Base-by-base conservation (phyloP, 2,113 vertebrate genomes). In the Vimba vimba region DNA sequence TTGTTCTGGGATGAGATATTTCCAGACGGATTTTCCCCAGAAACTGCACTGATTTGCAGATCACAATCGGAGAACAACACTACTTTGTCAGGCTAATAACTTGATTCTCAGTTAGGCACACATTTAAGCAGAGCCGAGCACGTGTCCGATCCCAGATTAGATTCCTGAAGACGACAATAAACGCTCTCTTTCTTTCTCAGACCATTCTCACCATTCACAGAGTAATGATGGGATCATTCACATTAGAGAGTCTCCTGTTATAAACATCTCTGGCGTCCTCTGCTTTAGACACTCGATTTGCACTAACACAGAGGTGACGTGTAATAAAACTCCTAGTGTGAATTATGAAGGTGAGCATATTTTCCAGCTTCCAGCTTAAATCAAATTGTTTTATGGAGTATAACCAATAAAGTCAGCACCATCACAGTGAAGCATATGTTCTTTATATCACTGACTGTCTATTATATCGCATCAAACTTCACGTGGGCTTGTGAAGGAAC, bases 81-180 rank as follows among this genome's bases (percentile, higher is more conserved):
- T 17, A 81, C 25, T 25, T 60, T 79, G 83, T 68, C 86, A 50
- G 62, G 79, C 79, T 84, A 89, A 91, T 91, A 87, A 86, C 83
- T 83, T 88, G 86, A 89, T 88, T 87, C 57, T 66, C 59, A 47
- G 64, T 88, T 75, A 88, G 90, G 85, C 75, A 68, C 87, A 83
- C 76, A 88, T 82, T 57, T 45, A 86, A 79, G n/a, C 77, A 88
- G 87, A 21, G 78, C 76, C 71, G 88, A 91, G 89, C 85, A 84
- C 69, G 60, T 84, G 78, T 82, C 73, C 69, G 86, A 78, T 87
- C 87, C 87, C 10, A 87, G 82, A 93, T 92, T 80, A 85, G 36
- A 92, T 90, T 89, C 68, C 88, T 89, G 89, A 87, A 73, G 85
- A 89, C 64, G 84, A 89, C 88, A 90, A 91, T 75, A 87, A 88